These are phyloP conservation scores for Sebastiscus tertius DNA, from an alignment of 2,797 vertebrate genomes.

Conservation along the genomic window DNA sequence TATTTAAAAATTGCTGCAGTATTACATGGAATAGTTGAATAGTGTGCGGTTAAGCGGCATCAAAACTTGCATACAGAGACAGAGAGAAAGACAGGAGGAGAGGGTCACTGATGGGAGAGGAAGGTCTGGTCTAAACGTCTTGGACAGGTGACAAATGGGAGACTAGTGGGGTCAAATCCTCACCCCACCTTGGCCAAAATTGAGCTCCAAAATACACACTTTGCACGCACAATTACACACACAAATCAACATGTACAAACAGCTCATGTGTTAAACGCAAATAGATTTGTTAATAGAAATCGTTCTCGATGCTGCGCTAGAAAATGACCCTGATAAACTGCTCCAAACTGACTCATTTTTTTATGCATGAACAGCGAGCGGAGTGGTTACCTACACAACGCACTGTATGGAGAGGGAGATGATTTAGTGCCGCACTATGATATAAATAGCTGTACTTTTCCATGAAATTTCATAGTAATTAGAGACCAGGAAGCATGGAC, in stretches of 20 bases:
- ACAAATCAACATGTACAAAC: constrained; percentile 25
- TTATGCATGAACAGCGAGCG: constrained; percentile 20
- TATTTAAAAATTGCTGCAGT: neutral
- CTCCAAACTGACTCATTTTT: constrained; percentile 26
- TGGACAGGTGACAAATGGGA: constrained; percentile 80
- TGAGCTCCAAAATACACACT: constrained; percentile 34
- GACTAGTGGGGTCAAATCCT: constrained; percentile 67
- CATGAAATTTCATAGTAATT: constrained; percentile 82
- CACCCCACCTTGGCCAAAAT: constrained; percentile 48
- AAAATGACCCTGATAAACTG: constrained; percentile 36
- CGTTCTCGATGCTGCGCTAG: constrained; percentile 6
- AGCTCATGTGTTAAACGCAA: neutral
- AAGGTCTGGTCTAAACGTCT: constrained; percentile 64
- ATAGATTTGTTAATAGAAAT: constrained; percentile 7
- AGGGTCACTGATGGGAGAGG: constrained; percentile 57
- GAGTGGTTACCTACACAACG: constrained; percentile 51
- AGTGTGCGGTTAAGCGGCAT: neutral
- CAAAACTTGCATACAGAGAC: constrained; percentile 5
- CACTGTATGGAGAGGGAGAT: constrained; percentile 49
- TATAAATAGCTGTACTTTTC: constrained; percentile 80
- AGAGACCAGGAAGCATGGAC: constrained; percentile 79
- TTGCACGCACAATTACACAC: constrained; percentile 8
- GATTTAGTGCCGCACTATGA: constrained; percentile 71
- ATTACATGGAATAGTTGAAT: neutral
- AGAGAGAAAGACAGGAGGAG: constrained; percentile 1